A percentile compares a stretch with the other conserved stretches of the same genome.
Conservation (phyloP, 2,888 invertebrate species). For the Andrena minutula region DNA sequence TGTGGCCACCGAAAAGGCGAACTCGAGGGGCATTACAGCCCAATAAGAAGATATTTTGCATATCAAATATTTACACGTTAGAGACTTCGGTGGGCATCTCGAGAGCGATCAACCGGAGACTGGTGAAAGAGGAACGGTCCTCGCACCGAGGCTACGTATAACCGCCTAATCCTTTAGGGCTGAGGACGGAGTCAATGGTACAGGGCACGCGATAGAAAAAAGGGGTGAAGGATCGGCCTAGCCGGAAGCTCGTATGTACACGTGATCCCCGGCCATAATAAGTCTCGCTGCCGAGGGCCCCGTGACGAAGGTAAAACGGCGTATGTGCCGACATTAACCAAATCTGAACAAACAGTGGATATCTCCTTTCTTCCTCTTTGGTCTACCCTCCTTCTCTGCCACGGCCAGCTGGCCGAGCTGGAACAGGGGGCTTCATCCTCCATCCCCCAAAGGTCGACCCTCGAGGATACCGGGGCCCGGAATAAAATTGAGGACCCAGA, state of each 20-base stretch:
- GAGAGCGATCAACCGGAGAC: constrained; percentile 46
- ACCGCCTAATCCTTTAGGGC: constrained; percentile 61
- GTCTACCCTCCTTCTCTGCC: constrained; percentile 21
- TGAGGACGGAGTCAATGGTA: constrained; percentile 62
- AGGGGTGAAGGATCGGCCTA: constrained; percentile 58
- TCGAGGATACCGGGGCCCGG: constrained; percentile 40
- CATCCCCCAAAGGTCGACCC: constrained; percentile 69
- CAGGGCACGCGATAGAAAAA: constrained; percentile 65
- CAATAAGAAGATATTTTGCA: constrained; percentile 8
- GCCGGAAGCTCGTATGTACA: constrained; percentile 65
- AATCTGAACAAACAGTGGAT: constrained; percentile 81
- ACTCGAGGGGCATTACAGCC: not conserved
- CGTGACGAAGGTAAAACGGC: constrained; percentile 74
- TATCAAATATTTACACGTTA: constrained; percentile 21
- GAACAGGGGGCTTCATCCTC: constrained; percentile 64
- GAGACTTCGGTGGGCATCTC: constrained; percentile 22
- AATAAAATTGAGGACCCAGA: constrained; percentile 71
- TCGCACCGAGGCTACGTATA: constrained; percentile 36
- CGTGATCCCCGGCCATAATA: constrained; percentile 61
- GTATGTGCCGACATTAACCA: constrained; percentile 79
- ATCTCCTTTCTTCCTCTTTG: constrained; percentile 32
- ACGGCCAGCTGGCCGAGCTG: constrained; percentile 74
- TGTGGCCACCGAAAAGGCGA: not conserved
- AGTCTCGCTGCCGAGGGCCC: constrained; percentile 52
- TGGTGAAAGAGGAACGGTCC: constrained; percentile 51